Evolutionary conservation across 2,113 vertebrate genomes (phyloP).

Genomic region (Manacus vitellinus): DNA sequence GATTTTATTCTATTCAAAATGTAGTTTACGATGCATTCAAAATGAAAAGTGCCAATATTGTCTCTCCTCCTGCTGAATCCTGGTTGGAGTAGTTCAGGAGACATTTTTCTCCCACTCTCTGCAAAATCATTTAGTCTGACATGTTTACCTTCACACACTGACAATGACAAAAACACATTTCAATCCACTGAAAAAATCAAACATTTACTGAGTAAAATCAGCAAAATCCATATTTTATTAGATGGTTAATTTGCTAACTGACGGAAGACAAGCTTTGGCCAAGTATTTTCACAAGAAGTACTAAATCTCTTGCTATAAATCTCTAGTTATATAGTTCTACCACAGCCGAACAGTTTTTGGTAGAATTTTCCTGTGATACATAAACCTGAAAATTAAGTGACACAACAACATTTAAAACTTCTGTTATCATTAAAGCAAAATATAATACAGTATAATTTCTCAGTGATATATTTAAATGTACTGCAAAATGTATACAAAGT

Average conservation of each 20-base stretch:
- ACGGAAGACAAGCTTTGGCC: constrained; percentile 57
- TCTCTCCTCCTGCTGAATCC: background rate
- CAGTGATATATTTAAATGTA: constrained; percentile 46
- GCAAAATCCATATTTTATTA: constrained; percentile 59
- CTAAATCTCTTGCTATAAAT: constrained; percentile 35
- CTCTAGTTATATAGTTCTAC: constrained; percentile 24
- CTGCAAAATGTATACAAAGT: constrained; percentile 53
- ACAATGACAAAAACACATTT: constrained; percentile 67
- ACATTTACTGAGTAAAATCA: constrained; percentile 40
- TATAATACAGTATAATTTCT: constrained; percentile 38
- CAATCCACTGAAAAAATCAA: constrained; percentile 56
- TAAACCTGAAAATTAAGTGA: constrained; percentile 48
- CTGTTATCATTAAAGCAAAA: constrained; percentile 60
- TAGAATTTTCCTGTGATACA: constrained; percentile 49
- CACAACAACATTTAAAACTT: constrained; percentile 24
- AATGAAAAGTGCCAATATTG: background rate
- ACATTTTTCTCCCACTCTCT: background rate
- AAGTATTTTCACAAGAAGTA: constrained; percentile 52
- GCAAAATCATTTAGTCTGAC: background rate
- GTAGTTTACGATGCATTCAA: constrained; percentile 44
- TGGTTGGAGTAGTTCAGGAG: background rate
- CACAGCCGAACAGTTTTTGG: constrained; percentile 22
- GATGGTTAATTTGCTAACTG: constrained; percentile 35
- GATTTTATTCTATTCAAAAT: constrained; percentile 39
- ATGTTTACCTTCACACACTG: constrained; percentile 1